Conservation (phyloP, 2,113 vertebrate species). For the Lichenostomus cassidix region DNA sequence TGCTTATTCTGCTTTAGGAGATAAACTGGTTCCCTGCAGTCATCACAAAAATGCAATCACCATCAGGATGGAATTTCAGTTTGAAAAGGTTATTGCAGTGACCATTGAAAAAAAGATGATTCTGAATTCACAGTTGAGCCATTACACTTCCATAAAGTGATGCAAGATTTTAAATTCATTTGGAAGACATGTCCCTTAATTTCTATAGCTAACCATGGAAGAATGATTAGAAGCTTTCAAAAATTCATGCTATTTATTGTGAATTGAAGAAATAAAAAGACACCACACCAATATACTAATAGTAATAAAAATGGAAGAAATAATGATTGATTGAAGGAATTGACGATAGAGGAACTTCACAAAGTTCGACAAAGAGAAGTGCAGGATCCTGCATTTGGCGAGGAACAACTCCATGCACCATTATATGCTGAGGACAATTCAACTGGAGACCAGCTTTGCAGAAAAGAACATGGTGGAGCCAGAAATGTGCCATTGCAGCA, state of each 20-base stretch:
- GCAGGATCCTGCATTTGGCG: background rate
- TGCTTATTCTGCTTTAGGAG: background rate
- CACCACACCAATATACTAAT: background rate
- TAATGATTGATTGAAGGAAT: background rate
- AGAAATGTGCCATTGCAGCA: background rate
- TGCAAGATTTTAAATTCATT: background rate
- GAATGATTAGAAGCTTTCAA: background rate
- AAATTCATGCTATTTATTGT: background rate
- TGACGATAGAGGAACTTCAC: background rate
- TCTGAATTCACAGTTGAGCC: background rate
- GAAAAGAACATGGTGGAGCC: background rate
- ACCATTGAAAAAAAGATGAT: background rate
- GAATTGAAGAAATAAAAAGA: background rate
- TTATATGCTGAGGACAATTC: rapidly evolving
- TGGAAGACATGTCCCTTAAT: background rate
- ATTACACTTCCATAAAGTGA: background rate
- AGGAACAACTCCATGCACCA: background rate
- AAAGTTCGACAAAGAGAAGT: background rate
- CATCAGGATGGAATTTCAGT: background rate
- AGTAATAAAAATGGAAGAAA: background rate
- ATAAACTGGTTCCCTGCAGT: background rate
- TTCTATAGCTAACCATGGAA: background rate
- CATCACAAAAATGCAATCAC: background rate
- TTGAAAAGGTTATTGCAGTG: background rate
- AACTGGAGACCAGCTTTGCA: background rate